Base-by-base conservation (phyloP, 2,113 vertebrate species). In the Petrocephalus microphthalmus region DNA sequence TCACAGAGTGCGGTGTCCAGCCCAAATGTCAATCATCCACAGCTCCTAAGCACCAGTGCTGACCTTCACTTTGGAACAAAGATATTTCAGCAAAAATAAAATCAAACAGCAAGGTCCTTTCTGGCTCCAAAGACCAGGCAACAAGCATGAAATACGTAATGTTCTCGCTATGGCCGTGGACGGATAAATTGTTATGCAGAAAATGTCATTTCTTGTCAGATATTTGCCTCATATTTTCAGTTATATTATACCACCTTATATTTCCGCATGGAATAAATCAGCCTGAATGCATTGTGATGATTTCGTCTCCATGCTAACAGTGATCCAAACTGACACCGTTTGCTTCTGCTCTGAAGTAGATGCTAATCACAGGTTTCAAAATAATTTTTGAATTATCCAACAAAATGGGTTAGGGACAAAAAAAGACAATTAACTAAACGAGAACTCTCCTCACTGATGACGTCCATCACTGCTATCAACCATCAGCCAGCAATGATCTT, bases 1-100 rank as follows among this genome's bases (percentile, higher is more conserved):
- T 37, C 81, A 47, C 33, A 83, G 42, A n/a, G 22, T 47, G 42
- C 20, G 17, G 7, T 45, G 81, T 45, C 45, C 42, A 49, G 22
- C 81, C 20, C 81, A n/a, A 20, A 49, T 47, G 81, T 49, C 78
- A 47, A 45, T 83, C 8, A 83, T 83, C 22, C 8, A 47, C 81
- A 8, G 37, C n/a, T 47, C 6, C 81, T 49, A 8, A 42, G 17
- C 81, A n/a, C 42, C 17, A 81, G 42, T 81, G 37, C 33, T 45
- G 74, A 81, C 74, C 74, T 47, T 83, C 20, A 83, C 81, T 83
- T 83, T 83, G 37, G 81, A 83, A n/a, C 22, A 47, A 83, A 83
- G 81, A 83, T 49, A 83, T 83, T 83, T 83, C 81, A 45, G 42
- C 20, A 83, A 83, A 83, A 49, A 22, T 22, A 45, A 83, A 10